Percentiles rank a stretch among this genome's conserved stretches.
Conservation (phyloP, 2,113 vertebrate genomes). For the Cavia porcellus region DNA sequence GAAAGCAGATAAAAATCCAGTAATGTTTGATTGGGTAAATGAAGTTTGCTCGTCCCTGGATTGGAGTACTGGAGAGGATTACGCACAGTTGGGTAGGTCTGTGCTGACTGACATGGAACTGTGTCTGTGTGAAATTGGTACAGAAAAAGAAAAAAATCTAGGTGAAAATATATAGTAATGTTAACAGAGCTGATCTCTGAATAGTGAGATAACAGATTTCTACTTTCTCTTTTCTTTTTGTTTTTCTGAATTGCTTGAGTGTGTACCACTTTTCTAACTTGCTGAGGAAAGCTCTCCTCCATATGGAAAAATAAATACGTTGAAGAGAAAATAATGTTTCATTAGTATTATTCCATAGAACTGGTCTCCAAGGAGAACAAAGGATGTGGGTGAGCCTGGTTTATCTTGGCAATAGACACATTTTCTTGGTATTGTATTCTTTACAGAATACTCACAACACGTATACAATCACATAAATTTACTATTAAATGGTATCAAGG, state of each 20-base stretch:
- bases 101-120: neutral
- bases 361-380: neutral
- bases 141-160: slow-evolving; percentile 1
- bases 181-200: neutral
- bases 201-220: neutral
- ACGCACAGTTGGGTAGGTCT: slow-evolving; percentile 44
- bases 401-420: neutral
- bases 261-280: neutral
- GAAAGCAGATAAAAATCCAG: slow-evolving; percentile 25
- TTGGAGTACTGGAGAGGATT: slow-evolving; percentile 53
- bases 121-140: neutral
- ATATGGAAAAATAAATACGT: neutral
- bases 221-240: neutral
- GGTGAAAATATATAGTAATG: neutral
- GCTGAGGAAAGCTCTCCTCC: neutral
- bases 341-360: neutral
- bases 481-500: neutral
- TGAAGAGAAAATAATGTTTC: neutral
- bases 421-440: neutral
- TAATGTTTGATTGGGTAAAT: slow-evolving; percentile 34
- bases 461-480: neutral
- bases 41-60: neutral
- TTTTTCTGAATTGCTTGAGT: slow-evolving; percentile 8
- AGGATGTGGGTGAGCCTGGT: neutral
- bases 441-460: neutral